Conservation (phyloP, 2,888 invertebrate genomes). For the Tipula vernalis region DNA sequence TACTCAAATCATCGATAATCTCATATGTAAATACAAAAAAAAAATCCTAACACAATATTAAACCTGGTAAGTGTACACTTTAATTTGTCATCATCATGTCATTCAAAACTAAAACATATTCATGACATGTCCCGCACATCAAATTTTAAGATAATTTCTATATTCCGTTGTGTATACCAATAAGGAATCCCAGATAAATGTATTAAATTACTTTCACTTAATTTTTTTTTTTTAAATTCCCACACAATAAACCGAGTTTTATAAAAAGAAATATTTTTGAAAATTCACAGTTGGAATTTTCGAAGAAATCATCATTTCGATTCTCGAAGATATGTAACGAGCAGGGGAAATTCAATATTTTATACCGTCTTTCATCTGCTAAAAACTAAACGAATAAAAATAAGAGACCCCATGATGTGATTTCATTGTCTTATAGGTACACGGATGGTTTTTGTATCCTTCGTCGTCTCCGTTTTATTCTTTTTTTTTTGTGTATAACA, state of each 20-base stretch:
- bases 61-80: background rate
- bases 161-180: background rate
- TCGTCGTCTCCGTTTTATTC: background rate
- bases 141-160: background rate
- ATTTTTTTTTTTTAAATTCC: background rate
- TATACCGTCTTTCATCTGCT: background rate
- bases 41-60: background rate
- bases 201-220: background rate
- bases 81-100: background rate
- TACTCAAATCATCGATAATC: background rate
- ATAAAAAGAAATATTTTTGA: background rate
- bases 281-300: background rate
- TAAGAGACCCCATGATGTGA: background rate
- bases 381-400: background rate
- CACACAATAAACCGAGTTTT: background rate
- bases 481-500: background rate
- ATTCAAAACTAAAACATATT: background rate
- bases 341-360: background rate
- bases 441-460: background rate
- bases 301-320: background rate
- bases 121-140: background rate
- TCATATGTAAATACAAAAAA: background rate
- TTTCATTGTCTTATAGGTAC: background rate
- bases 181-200: background rate
- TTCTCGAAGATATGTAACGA: background rate